phyloP scores from a whole-genome alignment of 2,888 invertebrate species.

The Thysanoteuthis rhombus region DNA sequence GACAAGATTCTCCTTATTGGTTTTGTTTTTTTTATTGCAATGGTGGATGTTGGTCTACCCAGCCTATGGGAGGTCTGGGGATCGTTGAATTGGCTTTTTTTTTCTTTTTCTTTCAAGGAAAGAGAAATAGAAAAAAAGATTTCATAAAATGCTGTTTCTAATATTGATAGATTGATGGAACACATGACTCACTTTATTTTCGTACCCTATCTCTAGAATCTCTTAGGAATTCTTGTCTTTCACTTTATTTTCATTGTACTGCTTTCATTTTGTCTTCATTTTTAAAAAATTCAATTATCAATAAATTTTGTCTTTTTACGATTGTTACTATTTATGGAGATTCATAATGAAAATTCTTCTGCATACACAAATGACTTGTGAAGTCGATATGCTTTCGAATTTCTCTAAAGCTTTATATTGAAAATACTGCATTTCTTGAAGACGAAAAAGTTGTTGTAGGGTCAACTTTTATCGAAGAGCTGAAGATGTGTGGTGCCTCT shows the following conservation, averaged over 20 bases:
- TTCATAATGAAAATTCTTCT: not conserved
- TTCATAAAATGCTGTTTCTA: not conserved
- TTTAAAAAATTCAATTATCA: not conserved
- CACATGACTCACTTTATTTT: not conserved
- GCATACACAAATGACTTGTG: not conserved
- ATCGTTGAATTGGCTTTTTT: not conserved
- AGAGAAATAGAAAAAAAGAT: not conserved
- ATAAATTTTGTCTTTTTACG: not conserved
- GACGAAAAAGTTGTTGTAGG: not conserved
- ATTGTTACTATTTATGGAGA: not conserved
- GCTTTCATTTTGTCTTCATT: not conserved
- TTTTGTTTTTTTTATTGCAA: not conserved
- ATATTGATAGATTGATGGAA: not conserved
- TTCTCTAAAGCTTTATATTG: slow-evolving; percentile 1
- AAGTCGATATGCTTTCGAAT: not conserved
- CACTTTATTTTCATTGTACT: not conserved
- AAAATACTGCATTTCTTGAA: not conserved
- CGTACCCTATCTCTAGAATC: not conserved
- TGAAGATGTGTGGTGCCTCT: not conserved
- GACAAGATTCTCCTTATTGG: not conserved
- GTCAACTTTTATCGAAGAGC: not conserved
- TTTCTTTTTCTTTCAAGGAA: not conserved
- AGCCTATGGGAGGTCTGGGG: not conserved
- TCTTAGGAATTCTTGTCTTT: not conserved
- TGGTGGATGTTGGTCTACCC: not conserved